Evolutionary conservation across 1,140 invertebrate species (phyloP).

Genomic region (Zaprionus gabonicus): DNA sequence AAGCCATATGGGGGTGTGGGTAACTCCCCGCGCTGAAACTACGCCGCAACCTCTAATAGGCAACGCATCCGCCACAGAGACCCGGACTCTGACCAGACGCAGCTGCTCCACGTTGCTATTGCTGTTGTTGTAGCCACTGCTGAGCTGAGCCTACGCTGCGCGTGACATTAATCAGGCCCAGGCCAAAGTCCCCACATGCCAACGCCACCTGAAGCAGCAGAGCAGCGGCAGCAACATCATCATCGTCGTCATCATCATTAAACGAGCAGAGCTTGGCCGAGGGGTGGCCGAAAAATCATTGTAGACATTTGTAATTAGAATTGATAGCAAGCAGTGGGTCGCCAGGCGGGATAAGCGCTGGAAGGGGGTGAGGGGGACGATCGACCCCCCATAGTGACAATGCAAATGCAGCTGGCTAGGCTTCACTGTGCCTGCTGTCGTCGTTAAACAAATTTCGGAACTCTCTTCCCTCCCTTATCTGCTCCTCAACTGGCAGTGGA

Average conservation of each 20-base stretch:
- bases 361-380: background rate
- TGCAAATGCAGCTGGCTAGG: slow-evolving; percentile 26
- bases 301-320: slow-evolving; percentile 82
- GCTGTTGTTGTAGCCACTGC: slow-evolving; percentile 2
- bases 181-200: slow-evolving; percentile 36
- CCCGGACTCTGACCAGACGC: slow-evolving; percentile 38
- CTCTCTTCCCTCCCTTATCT: slow-evolving; percentile 32
- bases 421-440: slow-evolving; percentile 42
- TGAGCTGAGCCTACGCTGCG: slow-evolving; percentile 47
- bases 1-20: background rate
- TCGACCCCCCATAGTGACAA: slow-evolving; percentile 20
- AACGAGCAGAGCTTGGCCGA: background rate
- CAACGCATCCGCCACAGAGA: slow-evolving; percentile 50
- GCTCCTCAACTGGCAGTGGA: slow-evolving; percentile 8
- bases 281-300: slow-evolving; percentile 77
- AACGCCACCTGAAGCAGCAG: slow-evolving; percentile 38
- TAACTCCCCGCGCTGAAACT: slow-evolving; percentile 49
- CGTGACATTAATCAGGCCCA: slow-evolving; percentile 77
- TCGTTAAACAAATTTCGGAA: slow-evolving; percentile 77
- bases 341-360: background rate
- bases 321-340: slow-evolving; percentile 71
- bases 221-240: slow-evolving; percentile 22
- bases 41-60: slow-evolving; percentile 70
- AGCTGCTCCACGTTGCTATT: slow-evolving; percentile 45
- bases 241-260: slow-evolving; percentile 26